Percentiles rank a stretch among this genome's conserved stretches.
These are phyloP conservation scores for Euzophera pinguis DNA, from an alignment of 2,888 invertebrate species.

Conservation along the genomic window DNA sequence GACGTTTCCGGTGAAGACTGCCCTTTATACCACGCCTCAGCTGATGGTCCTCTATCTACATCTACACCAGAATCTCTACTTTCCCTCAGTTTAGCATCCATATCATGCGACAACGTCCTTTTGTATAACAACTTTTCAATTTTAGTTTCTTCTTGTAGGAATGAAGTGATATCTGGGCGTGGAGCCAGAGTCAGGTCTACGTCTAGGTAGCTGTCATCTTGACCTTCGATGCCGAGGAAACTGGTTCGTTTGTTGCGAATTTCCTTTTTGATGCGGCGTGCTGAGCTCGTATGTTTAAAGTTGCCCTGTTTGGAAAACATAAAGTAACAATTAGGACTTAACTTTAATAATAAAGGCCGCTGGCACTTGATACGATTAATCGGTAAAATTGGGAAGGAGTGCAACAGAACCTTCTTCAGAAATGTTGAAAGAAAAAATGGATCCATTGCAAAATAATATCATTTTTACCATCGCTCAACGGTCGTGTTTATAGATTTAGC, in stretches of 20 bases:
- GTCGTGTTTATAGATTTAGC: too few relatives aligned
- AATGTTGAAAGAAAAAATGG: too few relatives aligned
- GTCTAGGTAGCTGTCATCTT: slow-evolving; percentile 84
- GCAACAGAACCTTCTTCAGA: too few relatives aligned
- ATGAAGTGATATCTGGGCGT: slow-evolving; percentile 89
- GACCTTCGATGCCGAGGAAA: slow-evolving; percentile 91
- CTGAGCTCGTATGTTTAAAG: slow-evolving; percentile 88
- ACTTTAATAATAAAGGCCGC: too few relatives aligned
- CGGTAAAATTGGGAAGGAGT: too few relatives aligned
- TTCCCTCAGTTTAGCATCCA: slow-evolving; percentile 82
- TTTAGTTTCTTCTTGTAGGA: slow-evolving; percentile 88
- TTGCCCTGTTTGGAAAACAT: slow-evolving; percentile 58
- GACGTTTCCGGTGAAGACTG: slow-evolving; percentile 74
- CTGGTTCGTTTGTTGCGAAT: slow-evolving; percentile 90
- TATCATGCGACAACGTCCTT: slow-evolving; percentile 84
- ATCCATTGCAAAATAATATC: too few relatives aligned
- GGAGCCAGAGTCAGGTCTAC: slow-evolving; percentile 84
- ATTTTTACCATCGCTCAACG: too few relatives aligned
- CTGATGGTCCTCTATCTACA: slow-evolving; percentile 80
- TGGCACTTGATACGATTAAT: too few relatives aligned
- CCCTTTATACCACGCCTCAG: slow-evolving; percentile 80
- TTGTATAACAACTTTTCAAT: slow-evolving; percentile 88
- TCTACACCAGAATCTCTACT: slow-evolving; percentile 90
- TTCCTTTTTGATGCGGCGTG: slow-evolving; percentile 92
- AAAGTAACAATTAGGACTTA: not conserved